phyloP scores from a whole-genome alignment of 2,797 vertebrate genomes.

The Sebastes oblongus region DNA sequence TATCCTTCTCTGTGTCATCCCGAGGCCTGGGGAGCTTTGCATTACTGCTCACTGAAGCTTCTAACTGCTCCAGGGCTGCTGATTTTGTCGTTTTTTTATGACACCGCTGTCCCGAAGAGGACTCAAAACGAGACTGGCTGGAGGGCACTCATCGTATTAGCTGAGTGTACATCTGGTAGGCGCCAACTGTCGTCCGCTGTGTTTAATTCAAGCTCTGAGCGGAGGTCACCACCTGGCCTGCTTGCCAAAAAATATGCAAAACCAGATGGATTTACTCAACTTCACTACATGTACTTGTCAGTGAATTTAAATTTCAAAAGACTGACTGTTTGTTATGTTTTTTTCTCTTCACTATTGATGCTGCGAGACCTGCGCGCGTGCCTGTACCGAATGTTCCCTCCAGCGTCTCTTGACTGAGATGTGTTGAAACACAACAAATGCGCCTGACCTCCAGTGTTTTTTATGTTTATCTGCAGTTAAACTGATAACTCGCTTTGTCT shows the following conservation, averaged over 20 bases:
- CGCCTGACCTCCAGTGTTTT: slow-evolving; percentile 34
- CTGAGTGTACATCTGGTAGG: slow-evolving; percentile 28
- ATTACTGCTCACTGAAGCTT: slow-evolving; percentile 61
- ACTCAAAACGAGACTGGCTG: slow-evolving; percentile 7
- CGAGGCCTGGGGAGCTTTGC: slow-evolving; percentile 37
- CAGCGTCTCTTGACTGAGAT: not conserved
- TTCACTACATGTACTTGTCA: not conserved
- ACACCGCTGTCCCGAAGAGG: slow-evolving; percentile 35
- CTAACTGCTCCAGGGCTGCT: slow-evolving; percentile 46
- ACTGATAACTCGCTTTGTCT: slow-evolving; percentile 50
- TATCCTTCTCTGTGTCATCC: slow-evolving; percentile 48
- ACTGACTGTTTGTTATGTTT: not conserved
- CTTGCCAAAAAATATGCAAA: slow-evolving; percentile 13
- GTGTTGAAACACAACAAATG: slow-evolving; percentile 2
- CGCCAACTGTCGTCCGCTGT: not conserved
- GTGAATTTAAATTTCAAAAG: slow-evolving; percentile 33
- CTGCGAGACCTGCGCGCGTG: not conserved
- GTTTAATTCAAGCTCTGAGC: slow-evolving; percentile 13
- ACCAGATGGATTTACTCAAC: slow-evolving; percentile 10
- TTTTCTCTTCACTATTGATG: not conserved
- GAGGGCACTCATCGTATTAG: slow-evolving; percentile 34
- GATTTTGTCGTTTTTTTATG: slow-evolving; percentile 61
- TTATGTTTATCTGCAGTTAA: slow-evolving; percentile 42
- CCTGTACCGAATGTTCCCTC: not conserved
- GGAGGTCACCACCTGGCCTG: slow-evolving; percentile 5